Evolutionary conservation across 2,888 invertebrate species (phyloP), one percentile per base, ranked within the genome.

Genomic region (Stenichneumon culpator): DNA sequence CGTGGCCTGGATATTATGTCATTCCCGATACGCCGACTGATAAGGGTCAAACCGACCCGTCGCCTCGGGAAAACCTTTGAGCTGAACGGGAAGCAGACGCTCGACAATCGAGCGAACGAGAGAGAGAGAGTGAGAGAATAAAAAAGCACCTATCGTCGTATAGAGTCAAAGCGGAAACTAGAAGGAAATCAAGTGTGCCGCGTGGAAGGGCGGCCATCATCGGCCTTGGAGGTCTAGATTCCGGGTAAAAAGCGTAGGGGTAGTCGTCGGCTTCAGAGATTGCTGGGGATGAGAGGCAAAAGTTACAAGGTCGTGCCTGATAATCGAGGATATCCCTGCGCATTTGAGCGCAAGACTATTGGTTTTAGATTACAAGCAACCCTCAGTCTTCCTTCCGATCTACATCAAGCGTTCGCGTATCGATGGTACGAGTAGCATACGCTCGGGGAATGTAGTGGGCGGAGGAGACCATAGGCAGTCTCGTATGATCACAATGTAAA

Each of bases 401-500:
- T 73, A 60, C n/a, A 36, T 25, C 14, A 57, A 57, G 44, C 73
- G 19, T 28, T 22, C 39, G 36, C 28, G 44, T 73, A 73, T 73
- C 28, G 73, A 52, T 70, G 32, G 25, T 36, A 47, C 22, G 2
- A 57, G 7, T 25, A 25, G 57, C 11, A 0, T 36, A 7, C 2
- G 25, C 25, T 28, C 25, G 25, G 25, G 25, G 25, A 28, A 28
- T 28, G 25, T 28, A 28, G 25, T 28, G 3, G 25, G 3, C 25
- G 3, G 2, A 28, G 32, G 36, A 19, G 75, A 47, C 60, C 70
- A 74, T 72, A 87, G 84, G 83, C 88, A 87, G 85, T 87, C 81
- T 82, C 70, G 80, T 86, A 81, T 65, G 86, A 88, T 84, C 63
- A 80, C 67, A 47, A 87, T 87, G n/a, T n/a, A n/a, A n/a, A n/a